phyloP scores from a whole-genome alignment of 1,140 invertebrate genomes.

The Calephelis nemesis region DNA sequence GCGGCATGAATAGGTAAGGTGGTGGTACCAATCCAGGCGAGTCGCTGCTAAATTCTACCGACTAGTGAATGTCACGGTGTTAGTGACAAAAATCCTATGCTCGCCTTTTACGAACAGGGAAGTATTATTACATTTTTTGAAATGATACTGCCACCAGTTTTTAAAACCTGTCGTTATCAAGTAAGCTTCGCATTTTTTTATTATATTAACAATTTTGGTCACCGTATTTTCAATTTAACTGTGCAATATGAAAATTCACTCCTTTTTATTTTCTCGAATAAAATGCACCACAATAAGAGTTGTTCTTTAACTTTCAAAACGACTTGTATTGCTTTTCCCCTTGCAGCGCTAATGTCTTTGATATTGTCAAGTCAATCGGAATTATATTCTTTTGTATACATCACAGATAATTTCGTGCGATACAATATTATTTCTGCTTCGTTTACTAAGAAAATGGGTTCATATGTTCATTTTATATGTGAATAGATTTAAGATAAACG shows the following conservation, averaged over 20 bases:
- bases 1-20: too few relatives aligned
- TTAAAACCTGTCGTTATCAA: too few relatives aligned
- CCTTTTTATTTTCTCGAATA: conserved; percentile 26
- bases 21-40: too few relatives aligned
- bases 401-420: conserved; percentile 39
- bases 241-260: conserved; percentile 12
- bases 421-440: conserved; percentile 61
- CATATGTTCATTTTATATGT: conserved; percentile 34
- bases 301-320: conserved; percentile 10
- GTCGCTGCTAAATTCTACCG: too few relatives aligned
- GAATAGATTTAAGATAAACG: background rate
- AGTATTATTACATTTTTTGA: too few relatives aligned
- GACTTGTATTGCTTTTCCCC: conserved; percentile 27
- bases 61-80: too few relatives aligned
- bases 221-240: background rate
- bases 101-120: too few relatives aligned
- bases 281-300: conserved; percentile 29
- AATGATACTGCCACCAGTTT: too few relatives aligned
- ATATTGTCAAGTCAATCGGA: conserved; percentile 61
- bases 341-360: conserved; percentile 54
- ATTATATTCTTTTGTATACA: conserved; percentile 66
- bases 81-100: too few relatives aligned
- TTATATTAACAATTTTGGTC: background rate
- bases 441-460: conserved; percentile 60
- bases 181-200: background rate